Conservation (phyloP, 2,888 invertebrate species). For the Ophonus ardosiacus region DNA sequence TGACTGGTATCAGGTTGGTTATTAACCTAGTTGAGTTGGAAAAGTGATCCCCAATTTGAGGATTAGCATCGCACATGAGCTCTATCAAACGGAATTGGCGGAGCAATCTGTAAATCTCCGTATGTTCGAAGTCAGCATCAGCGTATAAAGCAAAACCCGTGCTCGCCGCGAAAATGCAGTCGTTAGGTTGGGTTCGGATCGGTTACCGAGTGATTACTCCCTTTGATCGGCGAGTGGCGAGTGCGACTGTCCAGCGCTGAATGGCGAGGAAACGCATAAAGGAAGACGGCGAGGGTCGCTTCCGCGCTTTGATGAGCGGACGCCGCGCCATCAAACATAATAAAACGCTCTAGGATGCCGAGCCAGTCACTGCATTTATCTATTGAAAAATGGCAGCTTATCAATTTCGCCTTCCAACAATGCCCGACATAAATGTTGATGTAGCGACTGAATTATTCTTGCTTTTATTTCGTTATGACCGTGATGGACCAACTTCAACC, state of each 20-base stretch:
- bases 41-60: conserved; percentile 27
- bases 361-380: conserved; percentile 65
- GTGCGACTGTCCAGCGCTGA: conserved; percentile 11
- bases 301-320: conserved; percentile 37
- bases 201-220: conserved; percentile 58
- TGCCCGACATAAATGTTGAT: conserved; percentile 67
- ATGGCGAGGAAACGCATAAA: conserved; percentile 44
- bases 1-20: neutral
- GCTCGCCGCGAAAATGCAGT: conserved; percentile 47
- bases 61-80: conserved; percentile 16
- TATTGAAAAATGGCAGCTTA: conserved; percentile 66
- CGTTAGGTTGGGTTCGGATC: conserved; percentile 56
- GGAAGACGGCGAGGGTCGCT: conserved; percentile 24
- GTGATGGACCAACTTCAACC: conserved; percentile 2
- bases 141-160: conserved; percentile 27
- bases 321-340: conserved; percentile 51
- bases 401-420: conserved; percentile 66
- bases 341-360: conserved; percentile 50
- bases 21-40: neutral
- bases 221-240: conserved; percentile 54
- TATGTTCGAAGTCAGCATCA: neutral
- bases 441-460: conserved; percentile 64
- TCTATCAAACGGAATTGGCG: conserved; percentile 28
- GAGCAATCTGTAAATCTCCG: conserved; percentile 37
- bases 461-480: conserved; percentile 65